Percentiles rank a stretch among this genome's conserved stretches.
Evolutionary conservation across 2,888 invertebrate species (phyloP).

Genomic region (Mactromeris polynyma): DNA sequence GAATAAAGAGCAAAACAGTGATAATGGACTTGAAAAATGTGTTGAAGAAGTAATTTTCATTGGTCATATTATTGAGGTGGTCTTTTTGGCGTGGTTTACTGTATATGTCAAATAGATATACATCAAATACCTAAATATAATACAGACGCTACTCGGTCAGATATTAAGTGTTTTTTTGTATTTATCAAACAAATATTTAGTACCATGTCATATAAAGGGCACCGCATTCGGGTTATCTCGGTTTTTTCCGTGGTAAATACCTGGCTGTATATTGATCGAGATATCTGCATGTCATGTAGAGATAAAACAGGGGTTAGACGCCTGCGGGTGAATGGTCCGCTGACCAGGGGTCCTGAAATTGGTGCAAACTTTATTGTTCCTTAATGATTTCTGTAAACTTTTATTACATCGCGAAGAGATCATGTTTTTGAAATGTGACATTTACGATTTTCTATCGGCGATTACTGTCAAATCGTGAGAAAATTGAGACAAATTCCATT

Average conservation of each 20-base stretch:
- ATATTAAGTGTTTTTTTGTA: too few relatives aligned
- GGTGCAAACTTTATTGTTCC: not conserved
- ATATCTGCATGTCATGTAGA: not conserved
- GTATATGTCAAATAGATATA: too few relatives aligned
- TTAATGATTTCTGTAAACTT: slow-evolving; percentile 23
- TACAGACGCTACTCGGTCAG: too few relatives aligned
- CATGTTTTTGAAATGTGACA: slow-evolving; percentile 11
- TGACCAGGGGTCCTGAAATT: not conserved
- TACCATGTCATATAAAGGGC: too few relatives aligned
- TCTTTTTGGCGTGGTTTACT: too few relatives aligned
- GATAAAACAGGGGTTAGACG: not conserved
- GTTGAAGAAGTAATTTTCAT: too few relatives aligned
- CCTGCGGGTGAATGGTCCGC: not conserved
- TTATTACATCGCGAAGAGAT: slow-evolving; percentile 1
- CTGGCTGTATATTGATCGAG: not conserved
- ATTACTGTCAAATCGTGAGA: slow-evolving; percentile 11
- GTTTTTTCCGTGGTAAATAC: not conserved
- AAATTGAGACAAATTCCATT: slow-evolving; percentile 17
- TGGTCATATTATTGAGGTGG: too few relatives aligned
- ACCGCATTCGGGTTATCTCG: too few relatives aligned
- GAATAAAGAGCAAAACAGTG: too few relatives aligned
- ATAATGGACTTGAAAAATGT: too few relatives aligned
- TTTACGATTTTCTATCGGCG: slow-evolving; percentile 17
- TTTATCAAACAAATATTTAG: too few relatives aligned
- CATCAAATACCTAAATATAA: too few relatives aligned